These are phyloP conservation scores for Hippopotamus amphibius DNA, from an alignment of 2,113 vertebrate genomes.

Conservation along the genomic window DNA sequence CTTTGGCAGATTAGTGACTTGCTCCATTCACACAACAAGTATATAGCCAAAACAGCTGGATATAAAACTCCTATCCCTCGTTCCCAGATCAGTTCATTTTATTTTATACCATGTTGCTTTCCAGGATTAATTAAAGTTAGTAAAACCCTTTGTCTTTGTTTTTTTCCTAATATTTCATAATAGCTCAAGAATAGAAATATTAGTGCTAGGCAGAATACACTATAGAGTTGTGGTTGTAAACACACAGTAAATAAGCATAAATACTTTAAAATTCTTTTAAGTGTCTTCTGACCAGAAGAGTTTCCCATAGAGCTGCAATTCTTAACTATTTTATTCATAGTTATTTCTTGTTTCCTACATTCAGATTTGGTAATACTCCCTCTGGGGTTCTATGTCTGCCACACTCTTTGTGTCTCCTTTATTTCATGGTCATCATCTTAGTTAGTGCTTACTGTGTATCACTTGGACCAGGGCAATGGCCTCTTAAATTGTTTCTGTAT, in stretches of 20 bases:
- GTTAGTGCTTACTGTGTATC: background rate
- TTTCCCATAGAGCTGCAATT: background rate
- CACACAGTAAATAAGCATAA: background rate
- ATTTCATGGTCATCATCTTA: background rate
- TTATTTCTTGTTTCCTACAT: background rate
- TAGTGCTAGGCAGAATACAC: background rate
- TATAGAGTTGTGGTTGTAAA: background rate
- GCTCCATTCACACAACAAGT: background rate
- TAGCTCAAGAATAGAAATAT: constrained; percentile 30
- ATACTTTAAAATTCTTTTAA: background rate
- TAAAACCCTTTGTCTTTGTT: background rate
- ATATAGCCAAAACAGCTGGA: background rate
- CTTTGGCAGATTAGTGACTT: background rate
- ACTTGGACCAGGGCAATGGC: background rate
- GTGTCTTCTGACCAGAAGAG: background rate
- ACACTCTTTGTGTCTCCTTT: background rate
- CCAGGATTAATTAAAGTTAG: background rate
- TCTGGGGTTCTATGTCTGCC: background rate
- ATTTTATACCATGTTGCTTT: background rate
- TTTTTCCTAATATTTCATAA: background rate
- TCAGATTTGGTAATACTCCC: background rate
- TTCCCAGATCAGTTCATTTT: background rate
- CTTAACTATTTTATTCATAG: background rate
- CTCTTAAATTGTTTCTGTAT: background rate
- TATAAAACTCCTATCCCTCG: background rate